Evolutionary conservation across 1,140 invertebrate species (phyloP), one percentile per base, ranked within the genome.

Genomic region (Cheumatopsyche charites): DNA sequence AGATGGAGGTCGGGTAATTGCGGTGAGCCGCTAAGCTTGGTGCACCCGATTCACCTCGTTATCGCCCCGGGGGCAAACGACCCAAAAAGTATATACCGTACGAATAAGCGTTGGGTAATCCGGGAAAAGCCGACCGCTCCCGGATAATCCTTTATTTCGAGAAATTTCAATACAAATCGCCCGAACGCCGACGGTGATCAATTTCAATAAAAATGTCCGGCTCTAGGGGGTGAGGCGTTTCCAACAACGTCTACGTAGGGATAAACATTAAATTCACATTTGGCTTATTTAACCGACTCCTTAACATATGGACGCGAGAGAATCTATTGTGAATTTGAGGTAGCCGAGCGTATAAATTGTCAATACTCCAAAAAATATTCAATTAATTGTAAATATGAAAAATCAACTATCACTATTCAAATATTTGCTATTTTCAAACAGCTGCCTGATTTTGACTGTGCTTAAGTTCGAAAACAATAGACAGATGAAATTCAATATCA

Each of bases 201-300:
- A 74, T 74, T 74, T 71, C 63, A 74, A 74, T 71, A 74, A 74
- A 74, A 74, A 47, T 62, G 69, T 67, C 72, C 45, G 29, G 47
- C 66, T 52, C 45, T 43, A 9, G 63, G 26, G 12, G 19, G 63
- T 36, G 47, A 68, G 41, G 15, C 52, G 55, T 61, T 17, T 21
- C 66, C 66, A 23, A 25, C 41, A 1, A 17, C 19, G 25, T 23
- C 19, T 17, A 41, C 45, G n/a, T 36, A 4, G 42, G 65, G 52
- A 61, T 62, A 61, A 62, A 62, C 47, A 73, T 73, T 73, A 73
- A 73, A 73, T 73, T 65, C 72, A 45, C 62, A 73, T 73, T 67
- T 70, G 63, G 45, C 67, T 66, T 26, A 58, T 67, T 55, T 67
- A 41, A 42, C 65, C 19, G 19, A 65, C n/a, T 19, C n/a, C 36